A percentile compares a stretch with the other conserved stretches of the same genome.
phyloP scores from a whole-genome alignment of 1,140 invertebrate species.

The Leptonema lineaticorne region DNA sequence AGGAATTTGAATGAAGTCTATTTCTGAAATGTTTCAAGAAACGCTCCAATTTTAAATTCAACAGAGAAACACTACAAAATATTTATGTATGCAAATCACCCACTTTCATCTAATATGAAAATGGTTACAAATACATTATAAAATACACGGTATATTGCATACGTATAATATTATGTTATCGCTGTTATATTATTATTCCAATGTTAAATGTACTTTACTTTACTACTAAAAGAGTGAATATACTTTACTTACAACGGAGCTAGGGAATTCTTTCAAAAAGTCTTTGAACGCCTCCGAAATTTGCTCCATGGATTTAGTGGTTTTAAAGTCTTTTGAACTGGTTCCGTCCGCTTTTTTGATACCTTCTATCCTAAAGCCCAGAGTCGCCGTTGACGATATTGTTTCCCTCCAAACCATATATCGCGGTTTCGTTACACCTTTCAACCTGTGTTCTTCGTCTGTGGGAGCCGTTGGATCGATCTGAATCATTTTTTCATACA shows the following conservation, averaged over 20 bases:
- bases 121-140: too few relatives aligned
- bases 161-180: too few relatives aligned
- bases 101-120: too few relatives aligned
- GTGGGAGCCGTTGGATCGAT: conserved; percentile 89
- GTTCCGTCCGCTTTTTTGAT: conserved; percentile 85
- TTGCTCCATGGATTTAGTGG: conserved; percentile 82
- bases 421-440: conserved; percentile 91
- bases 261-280: conserved; percentile 79
- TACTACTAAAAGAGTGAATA: too few relatives aligned
- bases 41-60: too few relatives aligned
- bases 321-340: conserved; percentile 95
- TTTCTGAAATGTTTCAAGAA: too few relatives aligned
- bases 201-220: background rate
- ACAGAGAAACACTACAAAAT: too few relatives aligned
- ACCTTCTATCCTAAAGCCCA: conserved; percentile 96
- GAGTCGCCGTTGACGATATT: conserved; percentile 91
- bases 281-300: conserved; percentile 79
- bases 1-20: too few relatives aligned
- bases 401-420: conserved; percentile 99
- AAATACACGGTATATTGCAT: too few relatives aligned
- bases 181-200: background rate
- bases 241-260: conserved; percentile 73
- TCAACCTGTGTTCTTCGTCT: conserved; percentile 82
- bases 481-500: conserved; percentile 92
- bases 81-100: too few relatives aligned